Evolutionary conservation across 2,888 invertebrate species (phyloP).

Genomic region (Aphodius sticticus): DNA sequence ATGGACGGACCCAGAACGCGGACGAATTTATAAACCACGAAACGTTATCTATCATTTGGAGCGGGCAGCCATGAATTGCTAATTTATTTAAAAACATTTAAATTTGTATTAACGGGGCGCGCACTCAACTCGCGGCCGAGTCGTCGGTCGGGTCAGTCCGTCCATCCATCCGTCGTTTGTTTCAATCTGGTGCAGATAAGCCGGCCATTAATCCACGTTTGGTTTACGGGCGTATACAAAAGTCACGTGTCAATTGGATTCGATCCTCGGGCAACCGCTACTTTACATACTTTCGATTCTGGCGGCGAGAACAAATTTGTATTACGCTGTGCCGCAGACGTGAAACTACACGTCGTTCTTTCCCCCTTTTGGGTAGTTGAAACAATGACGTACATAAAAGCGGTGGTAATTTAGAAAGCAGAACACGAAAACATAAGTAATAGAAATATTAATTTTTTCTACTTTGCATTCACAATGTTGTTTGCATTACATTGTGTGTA

Average conservation of each 20-base stretch:
- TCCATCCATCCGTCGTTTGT: constrained; percentile 37
- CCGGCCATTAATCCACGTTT: constrained; percentile 39
- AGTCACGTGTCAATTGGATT: constrained; percentile 39
- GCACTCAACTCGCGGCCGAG: constrained; percentile 1
- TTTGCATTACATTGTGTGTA: no score
- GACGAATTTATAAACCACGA: constrained; percentile 44
- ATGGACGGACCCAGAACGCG: constrained; percentile 35
- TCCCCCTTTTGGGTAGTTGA: neutral
- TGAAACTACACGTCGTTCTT: neutral
- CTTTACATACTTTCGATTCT: constrained; percentile 34
- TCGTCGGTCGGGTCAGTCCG: constrained; percentile 26
- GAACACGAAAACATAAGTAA: no score
- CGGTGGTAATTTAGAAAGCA: no score
- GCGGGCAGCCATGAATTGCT: constrained; percentile 43
- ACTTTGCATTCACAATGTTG: no score
- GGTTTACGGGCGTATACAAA: constrained; percentile 39
- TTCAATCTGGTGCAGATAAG: constrained; percentile 40
- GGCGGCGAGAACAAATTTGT: constrained; percentile 36
- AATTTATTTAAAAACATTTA: constrained; percentile 47
- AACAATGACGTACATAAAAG: neutral
- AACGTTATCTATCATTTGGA: constrained; percentile 40
- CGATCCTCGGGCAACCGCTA: constrained; percentile 30
- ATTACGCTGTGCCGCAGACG: constrained; percentile 5
- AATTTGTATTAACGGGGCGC: constrained; percentile 41
- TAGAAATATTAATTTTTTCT: no score